Conservation (phyloP, 2,113 vertebrate genomes). For the Progne subis region DNA sequence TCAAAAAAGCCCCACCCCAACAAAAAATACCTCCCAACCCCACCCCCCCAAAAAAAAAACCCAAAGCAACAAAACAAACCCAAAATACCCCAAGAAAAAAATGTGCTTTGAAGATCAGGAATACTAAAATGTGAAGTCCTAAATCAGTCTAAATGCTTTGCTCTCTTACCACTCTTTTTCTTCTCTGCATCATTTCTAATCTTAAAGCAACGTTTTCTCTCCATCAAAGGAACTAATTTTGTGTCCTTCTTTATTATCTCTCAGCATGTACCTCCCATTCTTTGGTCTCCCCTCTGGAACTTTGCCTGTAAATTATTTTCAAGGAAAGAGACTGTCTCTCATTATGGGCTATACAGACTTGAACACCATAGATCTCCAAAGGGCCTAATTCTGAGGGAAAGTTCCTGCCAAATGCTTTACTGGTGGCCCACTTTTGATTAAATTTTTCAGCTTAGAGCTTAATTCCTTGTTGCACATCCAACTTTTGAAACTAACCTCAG, state of each 20-base stretch:
- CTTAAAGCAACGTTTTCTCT: neutral
- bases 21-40: neutral
- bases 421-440: conserved; percentile 7
- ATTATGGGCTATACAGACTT: neutral
- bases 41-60: fast-evolving
- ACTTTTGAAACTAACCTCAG: neutral
- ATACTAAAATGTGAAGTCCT: neutral
- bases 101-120: neutral
- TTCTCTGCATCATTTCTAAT: neutral
- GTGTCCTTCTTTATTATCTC: neutral
- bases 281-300: neutral
- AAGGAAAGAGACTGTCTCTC: neutral
- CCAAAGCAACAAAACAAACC: neutral
- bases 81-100: fast-evolving
- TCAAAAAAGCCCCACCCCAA: fast-evolving
- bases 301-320: neutral
- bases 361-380: neutral
- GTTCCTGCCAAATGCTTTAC: neutral
- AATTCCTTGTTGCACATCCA: neutral
- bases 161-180: neutral
- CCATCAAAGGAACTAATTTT: neutral
- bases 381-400: neutral
- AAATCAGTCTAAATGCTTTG: neutral
- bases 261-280: neutral
- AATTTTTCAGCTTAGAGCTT: neutral